A percentile compares a stretch with the other conserved stretches of the same genome.
phyloP scores from a whole-genome alignment of 2,888 invertebrate genomes.

The Macrophya alboannulata region DNA sequence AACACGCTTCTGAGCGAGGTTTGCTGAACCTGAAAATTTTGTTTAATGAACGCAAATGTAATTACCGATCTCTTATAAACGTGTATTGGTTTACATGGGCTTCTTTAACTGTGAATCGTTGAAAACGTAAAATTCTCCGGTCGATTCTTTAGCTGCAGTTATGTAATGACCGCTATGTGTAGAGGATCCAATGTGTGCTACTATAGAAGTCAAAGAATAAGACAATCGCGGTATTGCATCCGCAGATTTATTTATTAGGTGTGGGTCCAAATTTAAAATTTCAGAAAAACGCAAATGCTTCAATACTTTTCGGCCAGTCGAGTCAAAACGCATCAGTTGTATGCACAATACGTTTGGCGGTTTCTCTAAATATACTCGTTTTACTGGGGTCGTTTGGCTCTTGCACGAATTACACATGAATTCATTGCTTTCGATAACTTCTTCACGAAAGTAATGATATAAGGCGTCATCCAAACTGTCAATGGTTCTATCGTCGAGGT shows the following conservation, averaged over 20 bases:
- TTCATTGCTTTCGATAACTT: not conserved
- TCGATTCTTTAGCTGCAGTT: not conserved
- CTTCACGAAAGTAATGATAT: constrained; percentile 6
- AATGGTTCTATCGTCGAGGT: not conserved
- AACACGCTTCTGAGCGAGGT: not conserved
- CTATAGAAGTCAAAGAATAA: constrained; percentile 1
- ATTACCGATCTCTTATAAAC: not conserved
- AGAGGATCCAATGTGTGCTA: constrained; percentile 5
- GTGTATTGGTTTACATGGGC: not conserved
- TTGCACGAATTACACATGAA: not conserved
- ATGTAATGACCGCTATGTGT: not conserved
- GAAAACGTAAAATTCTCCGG: not conserved
- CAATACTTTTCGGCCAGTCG: not conserved
- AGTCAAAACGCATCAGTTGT: not conserved
- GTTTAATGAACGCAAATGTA: not conserved
- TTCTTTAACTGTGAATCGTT: not conserved
- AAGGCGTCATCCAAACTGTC: constrained; percentile 5
- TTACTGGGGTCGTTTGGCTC: not conserved
- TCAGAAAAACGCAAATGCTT: not conserved
- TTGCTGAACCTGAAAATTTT: not conserved
- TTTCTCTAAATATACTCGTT: constrained; percentile 2
- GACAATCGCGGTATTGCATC: not conserved
- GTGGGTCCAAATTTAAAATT: not conserved
- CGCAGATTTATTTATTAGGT: not conserved
- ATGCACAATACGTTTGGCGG: not conserved